Evolutionary conservation across 2,888 invertebrate species (phyloP), one percentile per base, ranked within the genome.

Genomic region (Apeira syringaria): DNA sequence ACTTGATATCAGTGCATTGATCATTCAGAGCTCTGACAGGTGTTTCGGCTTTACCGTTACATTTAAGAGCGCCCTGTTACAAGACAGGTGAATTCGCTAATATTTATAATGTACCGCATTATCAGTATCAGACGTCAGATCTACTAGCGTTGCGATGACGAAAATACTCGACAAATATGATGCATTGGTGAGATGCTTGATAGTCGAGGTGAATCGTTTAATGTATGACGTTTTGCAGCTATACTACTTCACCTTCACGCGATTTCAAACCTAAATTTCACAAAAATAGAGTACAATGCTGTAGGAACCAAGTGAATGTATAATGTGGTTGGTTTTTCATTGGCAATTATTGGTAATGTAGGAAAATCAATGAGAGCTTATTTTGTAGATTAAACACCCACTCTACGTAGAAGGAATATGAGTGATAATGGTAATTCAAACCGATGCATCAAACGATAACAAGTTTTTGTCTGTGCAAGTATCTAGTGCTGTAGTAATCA

Each of bases 91-190:
- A 59, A 59, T 62, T 58, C 38, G 61, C 64, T 56, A 66, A 64
- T 68, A 70, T 70, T 69, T 74, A 70, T 72, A 79, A 77, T 74
- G 75, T 68, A 66, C 51, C 64, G 68, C 66, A 68, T 69, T 48
- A 39, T 68, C 74, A 76, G 81, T 82, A 84, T 79, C 74, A 61
- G n/a, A n/a, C n/a, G n/a, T 59, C 68, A 63, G 73, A 80, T 82
- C 80, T 56, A 39, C 48, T 40, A 20, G 60, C 61, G 59, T 54
- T 61, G 58, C 58, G 70, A 85, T 59, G 70, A 85, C 82, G 84
- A 82, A n/a, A 83, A 83, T 78, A 66, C 71, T 74, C 74, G 67
- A 78, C 85, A 82, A 85, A 84, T 82, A 85, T 88, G 86, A 88
- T 87, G 85, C 74, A 88, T 87, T 67, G 82, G 70, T 67, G 63